Evolutionary conservation across 2,888 invertebrate species (phyloP), one percentile per base, ranked within the genome.

Genomic region (Neuroscelio doddi): DNA sequence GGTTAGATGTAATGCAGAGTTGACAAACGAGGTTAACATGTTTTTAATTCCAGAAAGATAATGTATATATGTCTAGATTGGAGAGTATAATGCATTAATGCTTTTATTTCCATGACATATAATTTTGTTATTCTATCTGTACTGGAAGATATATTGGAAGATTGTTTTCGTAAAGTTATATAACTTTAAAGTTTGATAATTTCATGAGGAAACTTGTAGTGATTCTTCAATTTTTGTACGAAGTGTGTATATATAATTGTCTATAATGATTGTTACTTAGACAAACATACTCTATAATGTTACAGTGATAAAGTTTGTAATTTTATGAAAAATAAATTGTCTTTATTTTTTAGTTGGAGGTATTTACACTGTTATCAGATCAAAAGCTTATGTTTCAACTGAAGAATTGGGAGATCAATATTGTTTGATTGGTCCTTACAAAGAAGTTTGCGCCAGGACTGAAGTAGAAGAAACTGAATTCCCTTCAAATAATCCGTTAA

Each of bases 371-470:
- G 99, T 99, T 0, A 97, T 99, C 69, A 89, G 98, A 72, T 97
- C 98, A 0, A 99, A 99, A 85, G 97, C 99, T 0, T 96, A 92
- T 78, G 93, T 98, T 0, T 97, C 97, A 0, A 95, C 95, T 0
- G 98, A 98, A 80, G 99, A 99, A 86, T 91, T 98, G 89, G 99
- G 99, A 0, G 98, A 99, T 75, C 97, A 98, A 80, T 97, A 98
- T 84, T 96, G 96, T 76, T 87, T 99, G 70, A 88, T 99, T 68
- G 99, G 92, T 0, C 99, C 99, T 0, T 98, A 96, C 85, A 98
- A 97, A 84, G 98, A 98, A 82, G 88, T 91, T 0, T 93, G 93
- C 80, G 98, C 98, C 0, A 89, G 96, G 45, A 95, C 95, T 0
- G 99, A 99, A 86, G 95, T 99, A 12, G 99, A 99, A 85, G 93